Evolutionary conservation across 2,888 invertebrate species (phyloP).

Genomic region (Tenthredo notha): DNA sequence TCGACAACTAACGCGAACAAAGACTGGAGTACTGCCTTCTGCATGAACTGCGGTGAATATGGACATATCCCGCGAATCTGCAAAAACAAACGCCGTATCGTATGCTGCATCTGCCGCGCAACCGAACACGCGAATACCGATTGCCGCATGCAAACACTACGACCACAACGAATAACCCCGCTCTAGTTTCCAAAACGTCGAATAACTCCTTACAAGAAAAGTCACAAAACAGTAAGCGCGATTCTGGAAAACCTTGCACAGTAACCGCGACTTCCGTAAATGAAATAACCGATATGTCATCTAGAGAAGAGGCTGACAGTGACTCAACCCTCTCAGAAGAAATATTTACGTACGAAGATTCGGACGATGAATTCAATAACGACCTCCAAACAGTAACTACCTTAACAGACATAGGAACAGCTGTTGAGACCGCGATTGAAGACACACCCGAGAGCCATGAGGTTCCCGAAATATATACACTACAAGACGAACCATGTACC

Average conservation of each 20-base stretch:
- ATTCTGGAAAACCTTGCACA: not conserved
- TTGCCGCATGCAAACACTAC: no score
- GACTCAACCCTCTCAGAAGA: not conserved
- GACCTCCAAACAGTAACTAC: not conserved
- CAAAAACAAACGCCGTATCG: no score
- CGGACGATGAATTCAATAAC: not conserved
- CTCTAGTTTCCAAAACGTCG: not conserved
- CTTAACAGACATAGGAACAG: not conserved
- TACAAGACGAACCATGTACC: not conserved
- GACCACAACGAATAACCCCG: no score
- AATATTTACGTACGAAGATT: not conserved
- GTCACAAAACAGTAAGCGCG: not conserved
- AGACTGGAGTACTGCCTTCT: not conserved
- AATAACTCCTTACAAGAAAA: not conserved
- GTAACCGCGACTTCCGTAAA: not conserved
- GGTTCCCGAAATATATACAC: not conserved
- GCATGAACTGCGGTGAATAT: no score
- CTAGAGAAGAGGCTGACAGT: not conserved
- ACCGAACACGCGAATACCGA: no score
- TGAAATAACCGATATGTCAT: not conserved
- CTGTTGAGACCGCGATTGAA: not conserved
- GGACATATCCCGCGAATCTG: no score
- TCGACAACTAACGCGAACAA: not conserved
- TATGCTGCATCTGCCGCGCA: no score
- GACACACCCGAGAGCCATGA: not conserved